phyloP scores from a whole-genome alignment of 2,797 vertebrate species.

The Gymnocypris eckloni region DNA sequence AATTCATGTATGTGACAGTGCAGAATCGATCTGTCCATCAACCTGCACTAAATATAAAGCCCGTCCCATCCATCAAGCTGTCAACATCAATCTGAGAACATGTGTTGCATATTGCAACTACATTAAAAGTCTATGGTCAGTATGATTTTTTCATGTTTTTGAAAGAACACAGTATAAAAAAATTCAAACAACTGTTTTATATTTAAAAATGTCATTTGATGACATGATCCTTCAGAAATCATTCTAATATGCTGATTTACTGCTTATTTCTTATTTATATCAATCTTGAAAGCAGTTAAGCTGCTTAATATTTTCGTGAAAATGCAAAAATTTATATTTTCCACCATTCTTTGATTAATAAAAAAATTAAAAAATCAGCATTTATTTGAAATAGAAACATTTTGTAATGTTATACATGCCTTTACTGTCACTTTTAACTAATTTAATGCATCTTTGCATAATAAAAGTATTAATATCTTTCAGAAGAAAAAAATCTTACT shows the following conservation, averaged over 20 bases:
- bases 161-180: background rate
- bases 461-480: background rate
- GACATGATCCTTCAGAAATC: background rate
- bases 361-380: background rate
- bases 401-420: background rate
- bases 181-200: background rate
- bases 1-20: background rate
- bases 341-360: no score
- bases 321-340: background rate
- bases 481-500: background rate
- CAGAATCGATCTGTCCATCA: background rate
- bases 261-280: background rate
- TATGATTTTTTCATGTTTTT: background rate
- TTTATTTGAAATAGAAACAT: background rate
- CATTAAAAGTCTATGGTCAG: background rate
- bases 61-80: constrained; percentile 1
- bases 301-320: background rate
- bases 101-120: background rate
- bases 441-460: background rate
- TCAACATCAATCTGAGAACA: background rate
- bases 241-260: background rate
- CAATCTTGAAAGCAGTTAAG: background rate
- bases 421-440: no score
- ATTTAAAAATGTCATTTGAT: background rate
- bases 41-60: background rate